Evolutionary conservation across 1,140 invertebrate genomes (phyloP).

Genomic region (Leptinotarsa undecemlineata): DNA sequence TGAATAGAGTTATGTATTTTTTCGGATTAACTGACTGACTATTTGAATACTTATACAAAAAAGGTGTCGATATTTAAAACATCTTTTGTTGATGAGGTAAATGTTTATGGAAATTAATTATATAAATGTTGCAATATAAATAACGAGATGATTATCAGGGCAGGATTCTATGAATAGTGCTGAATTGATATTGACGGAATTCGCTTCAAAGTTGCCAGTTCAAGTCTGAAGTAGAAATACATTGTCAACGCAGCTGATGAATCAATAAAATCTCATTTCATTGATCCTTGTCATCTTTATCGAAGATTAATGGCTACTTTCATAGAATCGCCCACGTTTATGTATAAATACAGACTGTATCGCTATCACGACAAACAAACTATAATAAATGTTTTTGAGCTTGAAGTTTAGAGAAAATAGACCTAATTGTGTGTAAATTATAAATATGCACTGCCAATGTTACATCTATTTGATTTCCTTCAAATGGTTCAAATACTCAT

Average conservation of each 20-base stretch:
- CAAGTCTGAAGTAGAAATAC: too few relatives aligned
- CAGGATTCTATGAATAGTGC: neutral
- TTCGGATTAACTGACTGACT: conserved; percentile 17
- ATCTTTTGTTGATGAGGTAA: neutral
- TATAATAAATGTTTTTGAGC: conserved; percentile 21
- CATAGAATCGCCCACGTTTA: neutral
- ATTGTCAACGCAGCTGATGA: too few relatives aligned
- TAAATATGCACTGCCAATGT: conserved; percentile 32
- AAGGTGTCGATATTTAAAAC: neutral
- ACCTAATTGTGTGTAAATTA: conserved; percentile 16
- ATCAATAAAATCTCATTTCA: too few relatives aligned
- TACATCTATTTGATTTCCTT: neutral
- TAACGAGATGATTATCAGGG: neutral
- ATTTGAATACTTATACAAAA: conserved; percentile 3
- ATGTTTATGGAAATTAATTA: conserved; percentile 4
- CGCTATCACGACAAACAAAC: conserved; percentile 8
- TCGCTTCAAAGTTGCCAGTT: too few relatives aligned
- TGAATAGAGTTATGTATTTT: conserved; percentile 8
- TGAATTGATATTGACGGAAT: too few relatives aligned
- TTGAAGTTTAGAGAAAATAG: conserved; percentile 19
- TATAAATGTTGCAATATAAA: conserved; percentile 22
- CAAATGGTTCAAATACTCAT: too few relatives aligned
- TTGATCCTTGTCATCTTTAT: too few relatives aligned
- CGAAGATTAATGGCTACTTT: neutral
- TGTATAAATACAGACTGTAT: conserved; percentile 22